These are phyloP conservation scores for Noctilio leporinus DNA, from an alignment of 2,113 vertebrate genomes.

Conservation along the genomic window DNA sequence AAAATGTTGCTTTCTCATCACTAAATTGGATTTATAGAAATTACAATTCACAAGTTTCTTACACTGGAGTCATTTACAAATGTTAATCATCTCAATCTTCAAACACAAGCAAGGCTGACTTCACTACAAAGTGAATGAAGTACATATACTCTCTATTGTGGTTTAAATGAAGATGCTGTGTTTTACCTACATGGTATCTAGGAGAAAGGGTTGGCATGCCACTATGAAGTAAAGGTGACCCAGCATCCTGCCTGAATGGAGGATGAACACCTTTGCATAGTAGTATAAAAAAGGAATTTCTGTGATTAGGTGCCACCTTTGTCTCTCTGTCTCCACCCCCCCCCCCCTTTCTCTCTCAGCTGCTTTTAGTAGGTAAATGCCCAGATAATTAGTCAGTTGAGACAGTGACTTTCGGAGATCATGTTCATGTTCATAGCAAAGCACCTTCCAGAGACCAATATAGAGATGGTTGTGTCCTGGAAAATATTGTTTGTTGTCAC, in stretches of 20 bases:
- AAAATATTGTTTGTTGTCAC: not conserved
- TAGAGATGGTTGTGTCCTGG: not conserved
- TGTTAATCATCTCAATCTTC: not conserved
- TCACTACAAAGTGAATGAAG: not conserved
- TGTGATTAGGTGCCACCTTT: not conserved
- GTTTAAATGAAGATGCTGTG: not conserved
- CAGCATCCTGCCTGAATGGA: not conserved
- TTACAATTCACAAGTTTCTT: not conserved
- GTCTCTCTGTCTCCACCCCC: too few species aligned
- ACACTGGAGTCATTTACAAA: not conserved
- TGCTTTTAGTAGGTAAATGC: not conserved
- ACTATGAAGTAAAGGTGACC: not conserved
- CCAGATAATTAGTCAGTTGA: not conserved
- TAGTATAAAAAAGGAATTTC: not conserved
- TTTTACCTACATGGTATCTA: not conserved
- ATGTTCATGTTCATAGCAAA: not conserved
- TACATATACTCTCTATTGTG: not conserved
- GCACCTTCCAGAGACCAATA: not conserved
- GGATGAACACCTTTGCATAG: not conserved
- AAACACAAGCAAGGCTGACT: not conserved
- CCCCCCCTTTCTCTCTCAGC: too few species aligned
- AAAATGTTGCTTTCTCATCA: not conserved
- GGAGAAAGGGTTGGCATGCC: not conserved
- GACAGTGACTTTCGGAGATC: not conserved
- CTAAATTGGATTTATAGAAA: not conserved